Evolutionary conservation across 2,113 vertebrate species (phyloP).

Genomic region (Rattus norvegicus): DNA sequence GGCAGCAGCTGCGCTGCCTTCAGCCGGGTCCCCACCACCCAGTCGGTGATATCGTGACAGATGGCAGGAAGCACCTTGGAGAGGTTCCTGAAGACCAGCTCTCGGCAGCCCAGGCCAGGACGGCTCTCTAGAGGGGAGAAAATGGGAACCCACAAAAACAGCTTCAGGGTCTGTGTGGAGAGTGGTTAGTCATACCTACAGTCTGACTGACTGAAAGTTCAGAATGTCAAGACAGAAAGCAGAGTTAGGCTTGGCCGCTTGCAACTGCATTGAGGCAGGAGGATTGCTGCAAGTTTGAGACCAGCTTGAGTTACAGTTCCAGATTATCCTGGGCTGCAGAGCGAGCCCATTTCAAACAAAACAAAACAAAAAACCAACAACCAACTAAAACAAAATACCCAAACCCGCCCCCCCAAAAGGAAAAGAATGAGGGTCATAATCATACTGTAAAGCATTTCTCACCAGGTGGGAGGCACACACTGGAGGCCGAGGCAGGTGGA

Average conservation of each 20-base stretch:
- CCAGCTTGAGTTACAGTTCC: background rate
- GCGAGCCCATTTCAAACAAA: background rate
- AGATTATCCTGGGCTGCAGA: background rate
- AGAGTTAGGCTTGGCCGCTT: background rate
- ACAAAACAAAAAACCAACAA: background rate
- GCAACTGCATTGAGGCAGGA: background rate
- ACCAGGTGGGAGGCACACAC: background rate
- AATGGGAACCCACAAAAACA: background rate
- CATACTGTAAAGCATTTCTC: background rate
- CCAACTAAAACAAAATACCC: background rate
- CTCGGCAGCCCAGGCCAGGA: constrained; percentile 94
- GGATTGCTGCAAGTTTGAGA: background rate
- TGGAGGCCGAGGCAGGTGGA: background rate
- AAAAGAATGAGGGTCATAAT: background rate
- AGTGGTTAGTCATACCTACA: background rate
- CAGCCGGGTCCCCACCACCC: constrained; percentile 92
- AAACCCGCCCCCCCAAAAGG: background rate
- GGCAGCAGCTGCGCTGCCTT: constrained; percentile 92
- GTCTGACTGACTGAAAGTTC: background rate
- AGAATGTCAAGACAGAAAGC: background rate
- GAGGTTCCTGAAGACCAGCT: constrained; percentile 94
- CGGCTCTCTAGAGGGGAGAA: constrained; percentile 86
- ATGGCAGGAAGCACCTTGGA: constrained; percentile 93
- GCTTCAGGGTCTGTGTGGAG: accelerated
- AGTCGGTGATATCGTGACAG: constrained; percentile 91